phyloP scores from a whole-genome alignment of 2,888 invertebrate species.

The Ditylenchus weischeri region DNA sequence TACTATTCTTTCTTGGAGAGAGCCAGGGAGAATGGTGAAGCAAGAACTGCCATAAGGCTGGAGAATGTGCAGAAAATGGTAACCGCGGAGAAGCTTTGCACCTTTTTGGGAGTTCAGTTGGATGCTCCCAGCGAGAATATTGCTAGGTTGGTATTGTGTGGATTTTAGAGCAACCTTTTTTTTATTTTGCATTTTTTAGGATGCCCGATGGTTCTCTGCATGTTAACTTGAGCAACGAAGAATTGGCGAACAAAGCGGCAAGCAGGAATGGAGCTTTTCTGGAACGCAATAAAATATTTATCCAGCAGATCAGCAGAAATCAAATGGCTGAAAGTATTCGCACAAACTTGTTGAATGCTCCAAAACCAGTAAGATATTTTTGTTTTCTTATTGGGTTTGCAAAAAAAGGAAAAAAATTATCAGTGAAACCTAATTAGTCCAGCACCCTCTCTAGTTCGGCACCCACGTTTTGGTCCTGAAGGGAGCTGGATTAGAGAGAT shows the following conservation, averaged over 20 bases:
- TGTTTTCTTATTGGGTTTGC: no score
- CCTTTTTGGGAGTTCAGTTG: conserved; percentile 17
- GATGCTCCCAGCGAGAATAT: conserved; percentile 13
- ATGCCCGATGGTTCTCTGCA: background rate
- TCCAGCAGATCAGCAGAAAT: conserved; percentile 8
- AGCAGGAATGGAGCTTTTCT: conserved; percentile 1
- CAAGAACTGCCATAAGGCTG: conserved; percentile 10
- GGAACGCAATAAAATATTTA: conserved; percentile 7
- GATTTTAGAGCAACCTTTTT: no score
- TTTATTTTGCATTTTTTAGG: conserved; percentile 9
- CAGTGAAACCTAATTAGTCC: no score
- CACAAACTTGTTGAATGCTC: conserved; percentile 10
- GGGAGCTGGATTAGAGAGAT: no score
- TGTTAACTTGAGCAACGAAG: conserved; percentile 3
- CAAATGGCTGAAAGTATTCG: conserved; percentile 15
- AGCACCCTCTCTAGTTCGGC: no score
- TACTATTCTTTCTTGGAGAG: conserved; percentile 12
- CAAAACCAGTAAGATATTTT: background rate
- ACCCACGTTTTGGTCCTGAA: no score
- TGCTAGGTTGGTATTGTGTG: conserved; percentile 3
- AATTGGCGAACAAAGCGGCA: conserved; percentile 12
- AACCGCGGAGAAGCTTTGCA: conserved; percentile 14
- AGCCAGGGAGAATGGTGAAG: conserved; percentile 3
- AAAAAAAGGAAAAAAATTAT: no score
- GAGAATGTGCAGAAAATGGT: conserved; percentile 15